Evolutionary conservation across 2,888 invertebrate genomes (phyloP), one percentile per base, ranked within the genome.

Genomic region (Notodonta ziczac): DNA sequence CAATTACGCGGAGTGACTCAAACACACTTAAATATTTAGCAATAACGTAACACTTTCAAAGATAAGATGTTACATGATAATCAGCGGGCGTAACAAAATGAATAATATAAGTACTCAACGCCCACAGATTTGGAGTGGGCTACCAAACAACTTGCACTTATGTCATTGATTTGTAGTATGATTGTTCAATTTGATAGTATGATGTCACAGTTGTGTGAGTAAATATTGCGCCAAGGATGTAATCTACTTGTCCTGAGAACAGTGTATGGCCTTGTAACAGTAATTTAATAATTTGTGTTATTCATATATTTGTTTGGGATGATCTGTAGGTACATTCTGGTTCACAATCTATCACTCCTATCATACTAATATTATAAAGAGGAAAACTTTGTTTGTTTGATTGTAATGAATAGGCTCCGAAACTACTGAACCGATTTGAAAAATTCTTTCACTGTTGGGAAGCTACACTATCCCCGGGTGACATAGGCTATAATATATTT

Each of bases 11-110:
- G 65, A 73, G 65, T 70, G 67, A 72, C 65, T 73, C 61, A 67
- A 73, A 73, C 67, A 70, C 60, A 67, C 57, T 59, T 59, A 78
- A 76, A 74, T 69, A 82, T 85, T 85, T 82, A 74, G 84, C 82
- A 83, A 85, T 77, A 78, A 74, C 77, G 75, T 79, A 82, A 82
- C 83, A 88, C 87, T 87, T 88, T 88, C 86, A 75, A 80, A 84
- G 80, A 80, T 72, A 81, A 78, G 74, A 74, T 74, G 80, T 89
- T 89, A 88, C 87, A 86, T 89, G 84, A 88, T 77, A 76, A 67
- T 71, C 84, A 87, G 74, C 89, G 78, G 84, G 81, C 88, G 80
- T 85, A 78, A 79, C 84, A 80, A 77, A 82, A 78, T 83, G 79
- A 78, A 80, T 70, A 14, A 56, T 6, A 10, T n/a, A n/a, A n/a